These are phyloP conservation scores for Diaphora mendica DNA, from an alignment of 2,888 invertebrate genomes.

Conservation along the genomic window DNA sequence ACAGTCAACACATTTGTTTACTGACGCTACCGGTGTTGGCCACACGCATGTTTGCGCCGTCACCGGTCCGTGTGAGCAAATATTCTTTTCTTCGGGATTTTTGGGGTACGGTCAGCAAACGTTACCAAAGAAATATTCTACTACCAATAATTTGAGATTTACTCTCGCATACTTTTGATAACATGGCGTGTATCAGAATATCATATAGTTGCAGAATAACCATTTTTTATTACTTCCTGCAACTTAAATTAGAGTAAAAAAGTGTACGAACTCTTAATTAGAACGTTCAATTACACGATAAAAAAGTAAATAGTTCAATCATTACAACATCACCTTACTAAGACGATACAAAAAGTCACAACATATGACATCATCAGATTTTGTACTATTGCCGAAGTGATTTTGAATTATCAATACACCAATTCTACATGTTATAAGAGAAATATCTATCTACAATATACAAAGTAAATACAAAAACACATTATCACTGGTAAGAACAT, in stretches of 20 bases:
- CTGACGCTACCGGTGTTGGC: constrained; percentile 84
- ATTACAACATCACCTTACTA: neutral
- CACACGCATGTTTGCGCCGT: constrained; percentile 76
- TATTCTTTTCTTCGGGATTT: constrained; percentile 74
- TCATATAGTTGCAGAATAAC: neutral
- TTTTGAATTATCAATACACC: neutral
- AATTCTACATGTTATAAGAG: neutral
- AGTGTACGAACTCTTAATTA: neutral
- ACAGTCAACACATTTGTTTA: constrained; percentile 81
- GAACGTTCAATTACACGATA: neutral
- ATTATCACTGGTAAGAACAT: constrained; percentile 23
- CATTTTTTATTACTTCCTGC: neutral
- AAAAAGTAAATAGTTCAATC: neutral
- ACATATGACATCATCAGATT: neutral
- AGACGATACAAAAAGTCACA: neutral
- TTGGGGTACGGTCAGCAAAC: constrained; percentile 71
- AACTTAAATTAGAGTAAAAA: neutral
- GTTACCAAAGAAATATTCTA: constrained; percentile 13
- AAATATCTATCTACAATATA: constrained; percentile 6
- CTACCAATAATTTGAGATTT: neutral
- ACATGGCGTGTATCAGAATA: neutral
- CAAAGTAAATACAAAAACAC: constrained; percentile 10
- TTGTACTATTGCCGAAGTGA: neutral
- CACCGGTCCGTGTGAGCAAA: constrained; percentile 71
- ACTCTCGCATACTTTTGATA: neutral